phyloP scores from a whole-genome alignment of 2,797 vertebrate species.

The Ptychadena robeensis region DNA sequence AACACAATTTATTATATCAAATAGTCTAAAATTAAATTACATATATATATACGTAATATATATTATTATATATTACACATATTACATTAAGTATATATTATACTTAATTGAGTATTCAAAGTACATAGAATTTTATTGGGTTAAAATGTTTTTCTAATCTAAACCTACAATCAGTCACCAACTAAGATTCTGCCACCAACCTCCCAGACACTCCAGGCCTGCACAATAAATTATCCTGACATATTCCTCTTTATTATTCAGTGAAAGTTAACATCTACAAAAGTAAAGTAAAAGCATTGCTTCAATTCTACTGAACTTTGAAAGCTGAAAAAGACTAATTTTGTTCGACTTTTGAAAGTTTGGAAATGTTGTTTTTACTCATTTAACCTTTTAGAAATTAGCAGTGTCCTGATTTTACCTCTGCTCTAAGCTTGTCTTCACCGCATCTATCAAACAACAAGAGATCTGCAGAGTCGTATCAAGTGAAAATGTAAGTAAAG shows the following conservation, averaged over 20 bases:
- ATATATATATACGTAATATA: too few relatives aligned
- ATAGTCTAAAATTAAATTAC: too few relatives aligned
- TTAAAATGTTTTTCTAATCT: background rate
- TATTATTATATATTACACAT: too few relatives aligned
- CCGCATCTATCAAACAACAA: background rate
- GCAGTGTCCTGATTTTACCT: constrained; percentile 4
- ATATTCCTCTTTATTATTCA: background rate
- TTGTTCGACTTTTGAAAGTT: background rate
- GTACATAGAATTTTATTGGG: background rate
- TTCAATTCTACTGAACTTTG: background rate
- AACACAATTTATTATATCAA: too few relatives aligned
- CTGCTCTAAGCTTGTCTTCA: background rate
- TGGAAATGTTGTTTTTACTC: background rate
- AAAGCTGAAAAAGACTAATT: background rate
- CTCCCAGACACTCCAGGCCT: background rate
- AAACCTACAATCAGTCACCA: background rate
- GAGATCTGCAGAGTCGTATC: background rate
- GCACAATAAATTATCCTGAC: background rate
- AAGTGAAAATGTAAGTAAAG: constrained; percentile 8
- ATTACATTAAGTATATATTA: too few relatives aligned
- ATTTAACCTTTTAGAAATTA: background rate
- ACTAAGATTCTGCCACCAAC: background rate
- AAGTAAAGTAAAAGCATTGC: background rate
- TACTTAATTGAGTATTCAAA: too few relatives aligned
- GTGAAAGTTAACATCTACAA: too few relatives aligned